Conservation (phyloP, 2,113 vertebrate genomes). For the Oreochromis aureus region DNA sequence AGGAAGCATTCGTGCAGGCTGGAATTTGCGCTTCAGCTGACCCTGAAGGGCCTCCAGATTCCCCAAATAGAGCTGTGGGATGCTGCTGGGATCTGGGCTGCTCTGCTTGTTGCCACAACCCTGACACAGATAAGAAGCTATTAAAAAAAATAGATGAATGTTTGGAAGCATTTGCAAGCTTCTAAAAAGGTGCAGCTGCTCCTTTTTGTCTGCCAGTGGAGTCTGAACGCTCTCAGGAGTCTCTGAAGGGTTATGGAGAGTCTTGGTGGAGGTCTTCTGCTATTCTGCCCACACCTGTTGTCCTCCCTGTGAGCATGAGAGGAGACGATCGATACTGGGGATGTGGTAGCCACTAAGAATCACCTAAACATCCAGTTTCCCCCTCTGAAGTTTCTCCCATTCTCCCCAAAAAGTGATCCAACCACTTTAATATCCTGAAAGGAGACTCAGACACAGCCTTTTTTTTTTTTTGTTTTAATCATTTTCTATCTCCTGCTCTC, state of each 20-base stretch:
- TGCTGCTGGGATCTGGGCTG: constrained; percentile 6
- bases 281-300: not conserved
- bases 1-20: not conserved
- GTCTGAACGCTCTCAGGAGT: not conserved
- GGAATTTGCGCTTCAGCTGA: not conserved
- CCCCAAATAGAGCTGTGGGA: not conserved
- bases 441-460: not conserved
- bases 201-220: not conserved
- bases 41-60: not conserved
- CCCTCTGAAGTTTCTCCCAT: not conserved
- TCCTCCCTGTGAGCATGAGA: not conserved
- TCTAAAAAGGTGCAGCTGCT: not conserved
- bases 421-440: not conserved
- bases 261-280: not conserved
- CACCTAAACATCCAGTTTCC: constrained; percentile 9
- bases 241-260: not conserved
- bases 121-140: constrained; percentile 15
- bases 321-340: not conserved
- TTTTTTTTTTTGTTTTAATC: not conserved
- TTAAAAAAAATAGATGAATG: not conserved
- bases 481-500: not conserved
- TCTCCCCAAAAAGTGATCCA: not conserved
- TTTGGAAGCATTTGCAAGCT: not conserved
- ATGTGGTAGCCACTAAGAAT: constrained; percentile 4
- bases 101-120: not conserved